These are phyloP conservation scores for Loris lydekkerianus DNA, from an alignment of 2,797 vertebrate genomes.

Conservation along the genomic window DNA sequence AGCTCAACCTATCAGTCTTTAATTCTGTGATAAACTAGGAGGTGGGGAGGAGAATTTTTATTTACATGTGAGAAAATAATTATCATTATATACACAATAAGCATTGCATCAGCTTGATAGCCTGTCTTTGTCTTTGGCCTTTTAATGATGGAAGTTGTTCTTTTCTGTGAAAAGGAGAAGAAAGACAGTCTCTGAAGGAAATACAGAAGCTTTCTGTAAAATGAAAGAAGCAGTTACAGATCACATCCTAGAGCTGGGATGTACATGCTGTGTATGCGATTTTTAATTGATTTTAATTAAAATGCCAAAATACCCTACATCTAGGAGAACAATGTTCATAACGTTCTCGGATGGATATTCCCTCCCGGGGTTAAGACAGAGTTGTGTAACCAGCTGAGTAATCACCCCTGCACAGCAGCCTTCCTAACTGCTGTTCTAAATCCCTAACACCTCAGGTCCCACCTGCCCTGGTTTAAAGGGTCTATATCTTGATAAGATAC, in stretches of 20 bases:
- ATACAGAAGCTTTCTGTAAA: not conserved
- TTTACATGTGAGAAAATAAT: not conserved
- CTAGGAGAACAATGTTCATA: not conserved
- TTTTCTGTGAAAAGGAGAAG: not conserved
- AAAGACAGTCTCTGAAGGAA: not conserved
- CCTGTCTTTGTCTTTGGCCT: not conserved
- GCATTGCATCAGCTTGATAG: not conserved
- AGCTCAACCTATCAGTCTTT: not conserved
- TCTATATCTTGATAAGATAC: not conserved
- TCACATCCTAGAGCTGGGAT: not conserved
- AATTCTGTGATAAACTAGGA: not conserved
- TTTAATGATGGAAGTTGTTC: not conserved
- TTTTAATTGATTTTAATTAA: not conserved
- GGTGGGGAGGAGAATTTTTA: not conserved
- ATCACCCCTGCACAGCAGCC: not conserved
- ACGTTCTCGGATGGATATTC: not conserved
- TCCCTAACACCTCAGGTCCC: not conserved
- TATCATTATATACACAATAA: not conserved
- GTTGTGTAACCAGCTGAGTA: not conserved
- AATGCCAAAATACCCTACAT: not conserved
- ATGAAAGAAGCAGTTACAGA: slow-evolving; percentile 27
- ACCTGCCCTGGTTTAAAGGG: not conserved
- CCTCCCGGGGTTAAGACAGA: not conserved
- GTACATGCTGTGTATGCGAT: not conserved
- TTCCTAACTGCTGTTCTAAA: not conserved